Percentiles rank a stretch among this genome's conserved stretches.
phyloP scores from a whole-genome alignment of 2,888 invertebrate species.

The Chymomyza fuscimana region DNA sequence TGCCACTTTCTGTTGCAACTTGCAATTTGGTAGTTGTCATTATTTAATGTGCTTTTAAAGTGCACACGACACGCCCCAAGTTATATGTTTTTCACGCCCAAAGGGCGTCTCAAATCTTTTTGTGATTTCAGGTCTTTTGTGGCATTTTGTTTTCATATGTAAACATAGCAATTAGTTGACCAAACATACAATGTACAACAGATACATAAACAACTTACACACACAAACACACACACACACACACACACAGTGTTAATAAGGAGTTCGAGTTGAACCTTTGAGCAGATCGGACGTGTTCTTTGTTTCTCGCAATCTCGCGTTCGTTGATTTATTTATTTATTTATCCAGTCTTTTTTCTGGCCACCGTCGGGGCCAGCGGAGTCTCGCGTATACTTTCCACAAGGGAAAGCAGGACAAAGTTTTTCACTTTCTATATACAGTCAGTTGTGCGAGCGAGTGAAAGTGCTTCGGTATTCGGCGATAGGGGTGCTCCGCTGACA shows the following conservation, averaged over 20 bases:
- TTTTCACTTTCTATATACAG: too few species aligned
- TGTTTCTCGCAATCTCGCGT: too few species aligned
- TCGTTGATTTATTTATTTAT: too few species aligned
- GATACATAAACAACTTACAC: constrained; percentile 5
- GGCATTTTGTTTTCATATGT: not conserved
- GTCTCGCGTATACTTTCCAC: too few species aligned
- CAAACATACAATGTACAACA: not conserved
- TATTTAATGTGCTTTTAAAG: constrained; percentile 49
- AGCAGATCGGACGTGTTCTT: too few species aligned
- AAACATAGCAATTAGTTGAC: not conserved
- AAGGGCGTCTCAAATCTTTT: constrained; percentile 26
- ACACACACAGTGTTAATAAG: constrained; percentile 7
- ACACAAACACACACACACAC: constrained; percentile 42
- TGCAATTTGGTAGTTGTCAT: constrained; percentile 25
- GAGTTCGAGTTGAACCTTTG: too few species aligned
- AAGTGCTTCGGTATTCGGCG: too few species aligned
- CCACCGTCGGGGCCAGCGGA: too few species aligned
- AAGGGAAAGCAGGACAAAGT: too few species aligned
- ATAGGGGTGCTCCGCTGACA: too few species aligned
- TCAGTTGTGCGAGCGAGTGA: too few species aligned
- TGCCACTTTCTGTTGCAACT: constrained; percentile 50
- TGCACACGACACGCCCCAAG: constrained; percentile 19
- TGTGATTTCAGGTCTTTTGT: not conserved
- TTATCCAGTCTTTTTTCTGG: too few species aligned
- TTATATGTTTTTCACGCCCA: constrained; percentile 44